A percentile compares a stretch with the other conserved stretches of the same genome.
Conservation (phyloP, 2,113 vertebrate species). For the Eudyptes chrysolophus region DNA sequence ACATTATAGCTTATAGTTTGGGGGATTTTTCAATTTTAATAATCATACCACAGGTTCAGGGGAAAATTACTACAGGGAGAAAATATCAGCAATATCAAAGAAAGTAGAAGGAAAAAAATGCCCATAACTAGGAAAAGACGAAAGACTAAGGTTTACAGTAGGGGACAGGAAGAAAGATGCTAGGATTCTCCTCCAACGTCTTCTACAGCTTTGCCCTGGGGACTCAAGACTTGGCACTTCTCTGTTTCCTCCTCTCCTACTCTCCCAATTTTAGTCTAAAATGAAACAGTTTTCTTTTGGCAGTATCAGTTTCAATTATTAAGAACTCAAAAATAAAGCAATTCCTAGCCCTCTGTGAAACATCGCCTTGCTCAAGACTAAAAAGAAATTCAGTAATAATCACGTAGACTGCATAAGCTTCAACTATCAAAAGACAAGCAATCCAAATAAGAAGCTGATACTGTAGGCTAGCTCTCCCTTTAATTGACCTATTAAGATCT, state of each 20-base stretch:
- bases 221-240: neutral
- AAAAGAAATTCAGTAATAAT: neutral
- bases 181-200: neutral
- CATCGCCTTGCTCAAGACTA: neutral
- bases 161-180: neutral
- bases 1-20: neutral
- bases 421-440: neutral
- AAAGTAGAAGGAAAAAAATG: neutral
- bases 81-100: neutral
- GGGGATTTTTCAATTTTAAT: neutral
- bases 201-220: neutral
- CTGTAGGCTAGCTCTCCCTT: neutral
- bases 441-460: neutral
- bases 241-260: neutral
- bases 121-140: neutral
- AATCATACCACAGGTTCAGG: neutral
- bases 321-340: neutral
- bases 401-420: neutral
- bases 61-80: neutral
- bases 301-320: neutral
- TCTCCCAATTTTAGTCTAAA: neutral
- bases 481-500: neutral
- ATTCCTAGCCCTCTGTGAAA: neutral
- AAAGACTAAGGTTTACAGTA: neutral
- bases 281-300: neutral